phyloP scores from a whole-genome alignment of 2,888 invertebrate species.

The Aporophyla lueneburgensis region DNA sequence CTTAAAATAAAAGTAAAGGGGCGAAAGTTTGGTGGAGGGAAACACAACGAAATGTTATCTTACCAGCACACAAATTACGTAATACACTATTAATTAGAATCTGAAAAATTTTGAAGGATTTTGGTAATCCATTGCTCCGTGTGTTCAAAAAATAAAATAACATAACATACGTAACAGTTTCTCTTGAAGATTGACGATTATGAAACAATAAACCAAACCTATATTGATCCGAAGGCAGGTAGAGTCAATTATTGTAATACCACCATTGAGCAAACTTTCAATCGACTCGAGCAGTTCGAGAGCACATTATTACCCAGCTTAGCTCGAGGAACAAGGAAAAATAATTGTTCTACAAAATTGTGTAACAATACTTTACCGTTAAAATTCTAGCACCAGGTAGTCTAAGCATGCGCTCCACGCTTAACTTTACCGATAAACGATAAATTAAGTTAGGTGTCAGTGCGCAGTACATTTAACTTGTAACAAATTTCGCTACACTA shows the following conservation, averaged over 20 bases:
- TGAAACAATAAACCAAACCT: background rate
- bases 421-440: constrained; percentile 59
- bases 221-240: background rate
- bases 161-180: no score
- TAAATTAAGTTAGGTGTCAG: constrained; percentile 59
- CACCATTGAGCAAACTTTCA: constrained; percentile 7
- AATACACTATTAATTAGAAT: no score
- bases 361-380: constrained; percentile 39
- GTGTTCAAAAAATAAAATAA: no score
- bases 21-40: constrained; percentile 24
- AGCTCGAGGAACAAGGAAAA: constrained; percentile 40
- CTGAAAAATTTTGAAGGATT: no score
- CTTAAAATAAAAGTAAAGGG: constrained; percentile 38
- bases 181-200: background rate
- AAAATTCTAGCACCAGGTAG: constrained; percentile 47
- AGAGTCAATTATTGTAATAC: constrained; percentile 10
- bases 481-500: constrained; percentile 59
- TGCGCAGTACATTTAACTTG: constrained; percentile 47
- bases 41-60: constrained; percentile 22
- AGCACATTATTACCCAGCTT: constrained; percentile 27
- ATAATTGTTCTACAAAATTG: constrained; percentile 44
- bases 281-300: constrained; percentile 9
- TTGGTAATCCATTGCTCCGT: no score
- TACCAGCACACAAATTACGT: background rate
- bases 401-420: constrained; percentile 49